Evolutionary conservation across 2,888 invertebrate genomes (phyloP).

Genomic region (Gnatocerus cornutus): DNA sequence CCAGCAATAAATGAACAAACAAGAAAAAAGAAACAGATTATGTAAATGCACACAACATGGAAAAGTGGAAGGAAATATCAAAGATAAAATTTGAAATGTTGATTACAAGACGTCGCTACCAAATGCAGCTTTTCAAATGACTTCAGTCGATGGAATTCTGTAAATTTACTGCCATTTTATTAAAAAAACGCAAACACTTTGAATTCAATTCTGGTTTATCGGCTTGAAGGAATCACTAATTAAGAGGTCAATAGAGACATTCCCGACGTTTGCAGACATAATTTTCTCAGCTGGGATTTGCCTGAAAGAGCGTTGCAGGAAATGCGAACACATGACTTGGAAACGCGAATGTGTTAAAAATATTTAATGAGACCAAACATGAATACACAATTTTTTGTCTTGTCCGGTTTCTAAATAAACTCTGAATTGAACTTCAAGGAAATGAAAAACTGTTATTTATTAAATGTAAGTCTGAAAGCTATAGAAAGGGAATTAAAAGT

Average conservation of each 20-base stretch:
- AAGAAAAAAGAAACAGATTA: constrained; percentile 50
- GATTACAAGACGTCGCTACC: constrained; percentile 22
- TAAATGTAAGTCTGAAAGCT: not conserved
- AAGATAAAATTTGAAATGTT: constrained; percentile 45
- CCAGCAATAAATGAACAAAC: constrained; percentile 51
- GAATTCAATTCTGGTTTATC: constrained; percentile 21
- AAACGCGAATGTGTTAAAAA: too few species aligned
- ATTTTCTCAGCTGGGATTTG: constrained; percentile 9
- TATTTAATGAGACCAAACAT: too few species aligned
- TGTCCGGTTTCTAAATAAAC: too few species aligned
- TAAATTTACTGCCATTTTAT: constrained; percentile 35
- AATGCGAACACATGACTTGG: not conserved
- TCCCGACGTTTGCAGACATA: constrained; percentile 6
- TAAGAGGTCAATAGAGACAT: constrained; percentile 14
- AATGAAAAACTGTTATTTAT: not conserved
- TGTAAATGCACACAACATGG: constrained; percentile 51
- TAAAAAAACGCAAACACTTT: constrained; percentile 33
- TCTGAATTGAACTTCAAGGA: too few species aligned
- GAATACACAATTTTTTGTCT: too few species aligned
- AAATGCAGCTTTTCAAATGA: constrained; percentile 23
- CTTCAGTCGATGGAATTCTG: constrained; percentile 13
- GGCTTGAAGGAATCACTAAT: constrained; percentile 18
- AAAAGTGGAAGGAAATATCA: constrained; percentile 48
- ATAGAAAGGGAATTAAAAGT: constrained; percentile 1
- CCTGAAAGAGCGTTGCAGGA: not conserved